These are phyloP conservation scores for Gallinago stenura DNA, from an alignment of 2,797 vertebrate species.

Conservation along the genomic window DNA sequence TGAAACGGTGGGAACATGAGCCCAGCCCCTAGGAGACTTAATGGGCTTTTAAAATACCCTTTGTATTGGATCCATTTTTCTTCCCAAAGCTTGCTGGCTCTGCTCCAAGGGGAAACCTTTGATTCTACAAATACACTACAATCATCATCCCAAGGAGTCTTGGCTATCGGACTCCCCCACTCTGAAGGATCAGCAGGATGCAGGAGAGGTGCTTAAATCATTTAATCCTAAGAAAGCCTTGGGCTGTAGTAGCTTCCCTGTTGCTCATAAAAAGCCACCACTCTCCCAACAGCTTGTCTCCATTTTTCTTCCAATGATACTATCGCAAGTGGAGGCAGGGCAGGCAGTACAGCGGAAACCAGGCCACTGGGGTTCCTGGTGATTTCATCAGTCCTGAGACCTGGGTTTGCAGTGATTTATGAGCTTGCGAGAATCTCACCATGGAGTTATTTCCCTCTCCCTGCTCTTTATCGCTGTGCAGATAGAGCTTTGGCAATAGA, in stretches of 20 bases:
- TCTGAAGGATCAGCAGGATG: conserved; percentile 45
- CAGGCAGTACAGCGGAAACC: neutral
- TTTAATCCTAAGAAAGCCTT: conserved; percentile 37
- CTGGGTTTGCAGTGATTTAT: neutral
- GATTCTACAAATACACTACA: conserved; percentile 58
- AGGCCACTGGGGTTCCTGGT: neutral
- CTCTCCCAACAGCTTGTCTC: neutral
- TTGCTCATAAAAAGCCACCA: neutral
- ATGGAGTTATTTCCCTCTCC: conserved; percentile 6
- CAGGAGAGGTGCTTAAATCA: conserved; percentile 56
- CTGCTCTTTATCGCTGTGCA: neutral
- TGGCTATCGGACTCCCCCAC: neutral
- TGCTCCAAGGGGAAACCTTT: conserved; percentile 53
- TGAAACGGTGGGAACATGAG: conserved; percentile 17
- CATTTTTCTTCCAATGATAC: neutral
- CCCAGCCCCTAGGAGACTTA: conserved; percentile 41
- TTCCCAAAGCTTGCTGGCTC: conserved; percentile 52
- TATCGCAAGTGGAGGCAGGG: neutral
- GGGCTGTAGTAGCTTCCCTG: conserved; percentile 8
- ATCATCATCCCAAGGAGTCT: conserved; percentile 53
- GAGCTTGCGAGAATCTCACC: neutral
- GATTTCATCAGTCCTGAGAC: neutral
- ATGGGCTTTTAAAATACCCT: conserved; percentile 52
- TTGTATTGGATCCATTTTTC: conserved; percentile 58
- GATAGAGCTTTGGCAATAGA: neutral